Conservation (phyloP, 2,113 vertebrate species). For the Bubo scandiacus region DNA sequence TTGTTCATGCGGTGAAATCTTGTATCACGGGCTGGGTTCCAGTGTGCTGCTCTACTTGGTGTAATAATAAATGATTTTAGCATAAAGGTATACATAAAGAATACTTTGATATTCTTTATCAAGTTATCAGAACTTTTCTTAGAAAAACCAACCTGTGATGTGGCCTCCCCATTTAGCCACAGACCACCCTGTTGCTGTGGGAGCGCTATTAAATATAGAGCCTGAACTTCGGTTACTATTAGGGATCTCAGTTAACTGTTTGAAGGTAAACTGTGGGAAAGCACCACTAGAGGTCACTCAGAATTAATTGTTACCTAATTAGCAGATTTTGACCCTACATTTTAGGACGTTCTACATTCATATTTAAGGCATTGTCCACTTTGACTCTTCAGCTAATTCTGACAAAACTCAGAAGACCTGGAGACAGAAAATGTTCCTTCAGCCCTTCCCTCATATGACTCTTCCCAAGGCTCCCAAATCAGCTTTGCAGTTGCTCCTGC, state of each 20-base stretch:
- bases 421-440: not conserved
- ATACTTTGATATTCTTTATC: not conserved
- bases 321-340: not conserved
- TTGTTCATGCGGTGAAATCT: not conserved
- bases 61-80: not conserved
- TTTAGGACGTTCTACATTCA: not conserved
- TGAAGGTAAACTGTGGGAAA: not conserved
- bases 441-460: not conserved
- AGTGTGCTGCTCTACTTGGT: not conserved
- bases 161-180: not conserved
- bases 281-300: slow-evolving; percentile 60
- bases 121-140: not conserved
- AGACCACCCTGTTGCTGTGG: not conserved
- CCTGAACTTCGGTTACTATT: not conserved
- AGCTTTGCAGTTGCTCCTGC: not conserved
- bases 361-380: not conserved
- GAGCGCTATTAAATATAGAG: fast-evolving
- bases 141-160: not conserved
- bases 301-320: slow-evolving; percentile 53
- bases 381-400: not conserved
- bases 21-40: fast-evolving
- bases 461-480: not conserved
- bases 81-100: not conserved
- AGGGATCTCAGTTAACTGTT: not conserved
- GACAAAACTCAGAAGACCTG: not conserved